A percentile compares a stretch with the other conserved stretches of the same genome.
Evolutionary conservation across 2,888 invertebrate species (phyloP).

Genomic region (Ichneumoninae sp.): DNA sequence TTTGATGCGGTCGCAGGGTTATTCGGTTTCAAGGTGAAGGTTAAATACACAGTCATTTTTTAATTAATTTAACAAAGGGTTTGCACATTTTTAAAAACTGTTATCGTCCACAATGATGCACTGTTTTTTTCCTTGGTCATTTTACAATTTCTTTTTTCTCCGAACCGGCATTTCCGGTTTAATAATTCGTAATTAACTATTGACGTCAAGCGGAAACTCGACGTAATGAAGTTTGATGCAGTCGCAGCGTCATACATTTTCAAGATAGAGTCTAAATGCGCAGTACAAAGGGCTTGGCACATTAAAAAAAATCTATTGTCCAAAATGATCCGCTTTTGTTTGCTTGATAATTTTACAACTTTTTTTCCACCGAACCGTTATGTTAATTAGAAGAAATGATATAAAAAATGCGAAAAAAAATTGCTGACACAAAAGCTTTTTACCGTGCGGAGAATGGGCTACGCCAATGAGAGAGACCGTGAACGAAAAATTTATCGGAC

Average conservation of each 20-base stretch:
- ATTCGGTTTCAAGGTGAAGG: background rate
- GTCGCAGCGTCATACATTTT: background rate
- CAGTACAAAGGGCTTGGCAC: too few relatives aligned
- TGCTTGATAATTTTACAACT: background rate
- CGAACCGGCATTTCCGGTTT: too few relatives aligned
- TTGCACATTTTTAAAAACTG: too few relatives aligned
- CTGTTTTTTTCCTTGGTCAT: too few relatives aligned
- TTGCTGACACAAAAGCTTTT: background rate
- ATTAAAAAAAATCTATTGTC: background rate
- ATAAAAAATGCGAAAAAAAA: background rate
- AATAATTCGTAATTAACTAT: too few relatives aligned
- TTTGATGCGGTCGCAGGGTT: too few relatives aligned
- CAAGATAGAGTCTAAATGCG: background rate
- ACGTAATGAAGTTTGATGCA: background rate
- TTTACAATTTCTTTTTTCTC: too few relatives aligned
- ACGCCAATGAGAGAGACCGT: constrained; percentile 57
- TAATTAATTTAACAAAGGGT: too few relatives aligned
- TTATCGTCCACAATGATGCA: background rate
- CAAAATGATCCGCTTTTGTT: background rate
- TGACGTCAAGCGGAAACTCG: too few relatives aligned
- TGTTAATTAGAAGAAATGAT: background rate
- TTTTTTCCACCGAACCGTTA: background rate
- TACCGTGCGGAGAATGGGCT: background rate
- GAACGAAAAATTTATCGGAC: constrained; percentile 62
- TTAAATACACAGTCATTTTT: too few relatives aligned